These are phyloP conservation scores for Microcebus ravelobensis DNA, from an alignment of 2,113 vertebrate species.

Conservation along the genomic window DNA sequence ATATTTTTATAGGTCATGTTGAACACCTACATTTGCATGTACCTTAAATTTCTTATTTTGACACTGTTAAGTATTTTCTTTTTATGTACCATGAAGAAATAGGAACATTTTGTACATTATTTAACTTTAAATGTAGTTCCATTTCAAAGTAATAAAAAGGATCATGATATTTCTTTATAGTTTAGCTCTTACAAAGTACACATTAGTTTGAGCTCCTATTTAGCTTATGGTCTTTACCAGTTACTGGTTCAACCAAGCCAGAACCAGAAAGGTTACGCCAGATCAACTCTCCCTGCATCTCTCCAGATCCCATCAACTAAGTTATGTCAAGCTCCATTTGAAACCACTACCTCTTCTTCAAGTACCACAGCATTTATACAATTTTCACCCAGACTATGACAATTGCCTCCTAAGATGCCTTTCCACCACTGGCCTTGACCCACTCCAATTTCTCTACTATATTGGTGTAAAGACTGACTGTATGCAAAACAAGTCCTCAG, in stretches of 20 bases:
- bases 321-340: background rate
- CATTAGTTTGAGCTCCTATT: background rate
- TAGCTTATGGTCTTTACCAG: background rate
- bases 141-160: conserved; percentile 38
- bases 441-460: background rate
- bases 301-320: background rate
- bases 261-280: background rate
- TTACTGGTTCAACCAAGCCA: background rate
- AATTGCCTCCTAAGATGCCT: background rate
- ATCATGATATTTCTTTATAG: background rate
- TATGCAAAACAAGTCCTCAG: background rate
- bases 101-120: conserved; percentile 48
- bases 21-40: conserved; percentile 39
- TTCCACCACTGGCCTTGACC: background rate
- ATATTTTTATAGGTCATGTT: conserved; percentile 27
- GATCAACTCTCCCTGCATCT: background rate
- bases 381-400: background rate
- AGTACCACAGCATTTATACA: background rate
- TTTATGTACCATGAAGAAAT: background rate
- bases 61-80: conserved; percentile 18
- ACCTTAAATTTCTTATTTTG: conserved; percentile 43
- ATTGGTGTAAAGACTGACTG: background rate
- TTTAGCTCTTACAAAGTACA: conserved; percentile 6
- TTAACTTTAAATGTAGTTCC: conserved; percentile 31
- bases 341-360: background rate